Conservation (phyloP, 2,888 invertebrate genomes). For the Callyntrura guangdongensis region DNA sequence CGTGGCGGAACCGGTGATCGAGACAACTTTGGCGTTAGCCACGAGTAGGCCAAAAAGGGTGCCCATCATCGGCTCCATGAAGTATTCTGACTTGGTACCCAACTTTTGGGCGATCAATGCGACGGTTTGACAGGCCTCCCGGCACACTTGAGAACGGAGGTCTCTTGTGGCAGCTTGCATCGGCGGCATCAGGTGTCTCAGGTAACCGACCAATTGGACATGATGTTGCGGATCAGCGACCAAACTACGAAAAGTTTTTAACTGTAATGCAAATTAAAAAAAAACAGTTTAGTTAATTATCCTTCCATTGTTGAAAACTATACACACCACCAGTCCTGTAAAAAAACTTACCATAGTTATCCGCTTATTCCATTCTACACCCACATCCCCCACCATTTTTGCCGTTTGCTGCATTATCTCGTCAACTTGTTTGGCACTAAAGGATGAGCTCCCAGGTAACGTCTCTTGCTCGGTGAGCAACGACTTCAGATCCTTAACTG, state of each 20-base stretch:
- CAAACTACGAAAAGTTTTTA: slow-evolving; percentile 84
- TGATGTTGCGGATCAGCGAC: slow-evolving; percentile 82
- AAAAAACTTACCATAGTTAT: slow-evolving; percentile 82
- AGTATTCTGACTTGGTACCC: slow-evolving; percentile 93
- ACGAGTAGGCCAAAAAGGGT: slow-evolving; percentile 95
- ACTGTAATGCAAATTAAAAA: slow-evolving; percentile 54
- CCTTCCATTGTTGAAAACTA: too few relatives aligned
- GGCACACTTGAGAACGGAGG: slow-evolving; percentile 93
- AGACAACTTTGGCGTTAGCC: slow-evolving; percentile 96
- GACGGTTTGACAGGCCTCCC: slow-evolving; percentile 98
- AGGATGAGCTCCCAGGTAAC: slow-evolving; percentile 79
- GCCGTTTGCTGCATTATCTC: slow-evolving; percentile 84
- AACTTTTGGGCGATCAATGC: slow-evolving; percentile 96
- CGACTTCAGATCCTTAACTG: slow-evolving; percentile 75
- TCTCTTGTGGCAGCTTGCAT: slow-evolving; percentile 83
- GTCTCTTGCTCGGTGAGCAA: slow-evolving; percentile 80
- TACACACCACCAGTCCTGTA: too few relatives aligned
- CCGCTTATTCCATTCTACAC: slow-evolving; percentile 83
- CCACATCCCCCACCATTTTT: slow-evolving; percentile 82
- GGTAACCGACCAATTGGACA: slow-evolving; percentile 82
- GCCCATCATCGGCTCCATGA: slow-evolving; percentile 93
- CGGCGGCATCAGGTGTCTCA: slow-evolving; percentile 83
- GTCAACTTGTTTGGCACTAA: slow-evolving; percentile 84
- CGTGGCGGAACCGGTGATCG: slow-evolving; percentile 78
- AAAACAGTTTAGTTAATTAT: not conserved